phyloP scores from a whole-genome alignment of 2,888 invertebrate species.

The Protonemura montana region DNA sequence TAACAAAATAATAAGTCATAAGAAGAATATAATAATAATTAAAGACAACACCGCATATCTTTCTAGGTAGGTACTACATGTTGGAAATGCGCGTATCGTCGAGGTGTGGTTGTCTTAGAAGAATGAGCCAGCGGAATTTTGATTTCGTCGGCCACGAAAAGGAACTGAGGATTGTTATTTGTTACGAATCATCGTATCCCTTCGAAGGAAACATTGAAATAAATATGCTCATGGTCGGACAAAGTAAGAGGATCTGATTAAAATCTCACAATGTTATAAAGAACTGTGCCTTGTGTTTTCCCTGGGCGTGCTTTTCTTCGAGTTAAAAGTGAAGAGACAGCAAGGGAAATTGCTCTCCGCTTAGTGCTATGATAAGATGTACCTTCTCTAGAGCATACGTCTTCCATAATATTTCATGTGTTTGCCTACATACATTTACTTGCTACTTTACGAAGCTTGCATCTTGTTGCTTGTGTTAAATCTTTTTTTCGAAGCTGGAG shows the following conservation, averaged over 20 bases:
- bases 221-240: slow-evolving; percentile 31
- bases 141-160: slow-evolving; percentile 21
- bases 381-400: too few species aligned
- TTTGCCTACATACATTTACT: too few species aligned
- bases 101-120: slow-evolving; percentile 23
- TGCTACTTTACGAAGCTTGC: too few species aligned
- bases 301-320: not conserved
- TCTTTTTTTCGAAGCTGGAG: not conserved
- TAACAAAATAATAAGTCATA: not conserved
- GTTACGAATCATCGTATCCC: slow-evolving; percentile 31
- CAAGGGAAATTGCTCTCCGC: too few species aligned
- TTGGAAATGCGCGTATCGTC: not conserved
- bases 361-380: too few species aligned
- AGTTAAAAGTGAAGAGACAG: not conserved
- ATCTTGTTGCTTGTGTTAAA: not conserved
- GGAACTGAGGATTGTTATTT: slow-evolving; percentile 27
- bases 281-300: not conserved
- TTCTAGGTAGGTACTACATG: not conserved
- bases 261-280: not conserved
- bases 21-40: slow-evolving; percentile 19
- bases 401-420: too few species aligned
- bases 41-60: slow-evolving; percentile 20
- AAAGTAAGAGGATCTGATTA: slow-evolving; percentile 16
- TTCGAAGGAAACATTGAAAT: slow-evolving; percentile 27
- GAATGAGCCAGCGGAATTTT: slow-evolving; percentile 34